Evolutionary conservation across 1,140 invertebrate species (phyloP), one percentile per base, ranked within the genome.

Genomic region (Aphidius gifuensis): DNA sequence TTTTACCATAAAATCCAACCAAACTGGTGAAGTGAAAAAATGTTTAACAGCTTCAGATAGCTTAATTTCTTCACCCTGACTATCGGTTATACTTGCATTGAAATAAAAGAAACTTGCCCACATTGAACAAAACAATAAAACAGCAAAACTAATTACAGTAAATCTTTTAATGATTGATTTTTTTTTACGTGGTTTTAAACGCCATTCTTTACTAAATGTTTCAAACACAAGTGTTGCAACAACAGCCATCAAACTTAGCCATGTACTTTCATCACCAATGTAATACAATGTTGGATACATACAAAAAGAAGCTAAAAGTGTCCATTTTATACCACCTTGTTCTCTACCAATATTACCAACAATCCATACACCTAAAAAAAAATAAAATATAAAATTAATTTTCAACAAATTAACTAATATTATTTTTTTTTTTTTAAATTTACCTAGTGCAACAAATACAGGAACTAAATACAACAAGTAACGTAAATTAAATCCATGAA

Each of bases 301-400:
- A 0, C 85, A 48, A 66, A 89, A 90, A 0, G 94, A 88, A 3
- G 85, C 87, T 1, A 88, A 42, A 0, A 96, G 72, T 1, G 92
- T 83, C 69, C 84, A 82, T 80, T 85, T 86, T 16, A 93, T 80
- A 0, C 80, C 78, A 7, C 91, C 92, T 69, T 84, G 78, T 74
- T 95, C 88, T 50, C 87, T 83, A 0, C 94, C 94, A 71, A 97
- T 90, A 73, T 97, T 97, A 9, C 93, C 94, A 9, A 97, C 90
- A 1, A 87, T 80, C 88, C 93, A 92, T 0, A 96, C 90, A 72
- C 93, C 94, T 94, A 71, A 49, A 74, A 79, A 79, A 71, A 64
- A 55, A 45, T 50, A 42, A 23, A 48, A 60, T 32, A n/a, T 4
- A 43, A 3, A 32, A 32, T 32, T 3, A 32, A 32, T 3, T 32